Evolutionary conservation across 2,113 vertebrate genomes (phyloP).

Genomic region (Strix aluco): DNA sequence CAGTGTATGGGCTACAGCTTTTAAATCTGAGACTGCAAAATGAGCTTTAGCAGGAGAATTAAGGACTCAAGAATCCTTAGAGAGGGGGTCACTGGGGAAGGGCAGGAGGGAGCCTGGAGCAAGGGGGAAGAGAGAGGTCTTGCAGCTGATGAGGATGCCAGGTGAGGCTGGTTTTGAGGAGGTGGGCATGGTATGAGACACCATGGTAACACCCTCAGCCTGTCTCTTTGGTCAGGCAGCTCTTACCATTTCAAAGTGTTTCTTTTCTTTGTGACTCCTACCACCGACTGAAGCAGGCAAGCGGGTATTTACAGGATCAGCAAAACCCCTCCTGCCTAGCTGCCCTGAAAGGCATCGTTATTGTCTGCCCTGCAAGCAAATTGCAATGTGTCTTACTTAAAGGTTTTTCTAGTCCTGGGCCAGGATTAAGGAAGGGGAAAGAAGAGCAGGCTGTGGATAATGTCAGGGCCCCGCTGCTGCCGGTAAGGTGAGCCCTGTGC

Average conservation of each 20-base stretch:
- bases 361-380: not conserved
- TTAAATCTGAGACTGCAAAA: not conserved
- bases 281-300: not conserved
- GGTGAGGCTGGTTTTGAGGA: not conserved
- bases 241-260: conserved; percentile 56
- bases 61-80: rapidly evolving
- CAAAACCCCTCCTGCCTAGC: not conserved
- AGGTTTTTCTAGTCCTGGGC: not conserved
- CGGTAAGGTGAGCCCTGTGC: not conserved
- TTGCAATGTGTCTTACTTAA: not conserved
- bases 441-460: not conserved
- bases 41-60: rapidly evolving
- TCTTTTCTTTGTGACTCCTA: conserved; percentile 29
- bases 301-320: not conserved
- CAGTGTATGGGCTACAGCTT: not conserved
- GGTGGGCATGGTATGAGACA: not conserved
- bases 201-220: not conserved
- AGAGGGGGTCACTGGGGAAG: not conserved
- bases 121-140: not conserved
- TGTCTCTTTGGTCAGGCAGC: not conserved
- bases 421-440: not conserved
- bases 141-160: not conserved
- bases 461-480: not conserved
- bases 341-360: not conserved
- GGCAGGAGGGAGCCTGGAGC: not conserved